Evolutionary conservation across 1,140 invertebrate species (phyloP).

Genomic region (Hylaeus anthracinus): DNA sequence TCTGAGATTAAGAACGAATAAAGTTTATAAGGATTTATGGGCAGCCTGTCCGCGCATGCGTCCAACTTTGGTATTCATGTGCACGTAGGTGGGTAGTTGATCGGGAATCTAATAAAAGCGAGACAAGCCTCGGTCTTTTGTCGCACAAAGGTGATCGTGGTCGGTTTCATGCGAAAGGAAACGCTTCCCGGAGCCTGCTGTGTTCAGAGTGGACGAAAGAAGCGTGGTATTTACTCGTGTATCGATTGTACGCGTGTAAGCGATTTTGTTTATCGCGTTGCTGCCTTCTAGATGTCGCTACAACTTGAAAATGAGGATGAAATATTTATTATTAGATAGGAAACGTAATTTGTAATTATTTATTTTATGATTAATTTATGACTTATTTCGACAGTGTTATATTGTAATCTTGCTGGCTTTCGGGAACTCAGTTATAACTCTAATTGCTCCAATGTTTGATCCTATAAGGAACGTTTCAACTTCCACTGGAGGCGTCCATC

Average conservation of each 20-base stretch:
- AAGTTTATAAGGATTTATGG: slow-evolving; percentile 54
- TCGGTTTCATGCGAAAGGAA: slow-evolving; percentile 4
- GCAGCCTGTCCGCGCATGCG: slow-evolving; percentile 2
- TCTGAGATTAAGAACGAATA: slow-evolving; percentile 48
- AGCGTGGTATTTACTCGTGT: slow-evolving; percentile 17
- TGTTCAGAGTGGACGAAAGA: slow-evolving; percentile 8
- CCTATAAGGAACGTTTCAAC: no score
- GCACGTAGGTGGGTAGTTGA: slow-evolving; percentile 30
- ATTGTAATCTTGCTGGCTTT: no score
- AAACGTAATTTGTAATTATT: no score
- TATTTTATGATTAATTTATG: no score
- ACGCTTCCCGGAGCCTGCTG: background rate
- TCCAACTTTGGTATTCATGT: slow-evolving; percentile 49
- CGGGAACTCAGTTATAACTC: no score
- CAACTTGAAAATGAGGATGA: no score
- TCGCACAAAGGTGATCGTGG: slow-evolving; percentile 38
- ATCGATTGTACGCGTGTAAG: slow-evolving; percentile 22
- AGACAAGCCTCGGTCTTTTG: slow-evolving; percentile 45
- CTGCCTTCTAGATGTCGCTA: slow-evolving; percentile 3
- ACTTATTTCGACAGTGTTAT: no score
- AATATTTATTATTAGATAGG: no score
- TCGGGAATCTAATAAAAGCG: slow-evolving; percentile 54
- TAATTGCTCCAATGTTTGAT: no score
- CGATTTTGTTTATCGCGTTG: slow-evolving; percentile 40
- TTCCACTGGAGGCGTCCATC: no score